phyloP scores from a whole-genome alignment of 2,113 vertebrate species.

The Mormoops blainvillei region DNA sequence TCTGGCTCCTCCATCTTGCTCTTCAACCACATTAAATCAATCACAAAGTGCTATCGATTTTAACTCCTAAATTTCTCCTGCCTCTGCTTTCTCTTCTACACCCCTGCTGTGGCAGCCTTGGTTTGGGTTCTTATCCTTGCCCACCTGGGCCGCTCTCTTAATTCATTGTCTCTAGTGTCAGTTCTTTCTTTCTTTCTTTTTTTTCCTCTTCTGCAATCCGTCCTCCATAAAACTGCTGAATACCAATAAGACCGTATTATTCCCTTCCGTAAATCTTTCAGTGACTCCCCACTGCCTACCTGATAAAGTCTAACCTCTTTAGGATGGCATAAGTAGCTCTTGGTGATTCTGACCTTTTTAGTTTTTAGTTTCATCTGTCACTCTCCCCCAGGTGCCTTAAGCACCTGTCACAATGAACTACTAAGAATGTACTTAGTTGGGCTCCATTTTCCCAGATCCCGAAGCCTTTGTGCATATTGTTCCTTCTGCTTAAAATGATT shows the following conservation, averaged over 20 bases:
- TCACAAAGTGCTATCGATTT: constrained; percentile 25
- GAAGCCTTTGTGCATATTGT: background rate
- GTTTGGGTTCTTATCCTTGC: background rate
- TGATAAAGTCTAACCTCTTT: background rate
- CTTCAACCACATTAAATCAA: constrained; percentile 43
- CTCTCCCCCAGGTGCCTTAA: background rate
- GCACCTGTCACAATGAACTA: background rate
- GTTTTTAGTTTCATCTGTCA: background rate
- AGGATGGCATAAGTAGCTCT: background rate
- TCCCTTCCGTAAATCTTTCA: background rate
- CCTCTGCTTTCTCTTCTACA: background rate
- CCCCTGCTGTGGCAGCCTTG: background rate
- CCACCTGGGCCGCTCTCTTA: background rate
- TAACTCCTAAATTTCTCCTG: background rate
- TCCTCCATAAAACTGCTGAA: background rate
- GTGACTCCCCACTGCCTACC: background rate
- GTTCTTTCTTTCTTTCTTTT: background rate
- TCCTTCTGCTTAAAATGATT: background rate
- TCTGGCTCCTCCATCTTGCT: constrained; percentile 38
- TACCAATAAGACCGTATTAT: background rate
- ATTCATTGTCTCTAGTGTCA: background rate
- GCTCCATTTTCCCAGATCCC: background rate
- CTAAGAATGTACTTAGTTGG: background rate
- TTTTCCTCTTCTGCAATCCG: background rate
- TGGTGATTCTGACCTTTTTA: background rate